A percentile compares a stretch with the other conserved stretches of the same genome.
Evolutionary conservation across 2,797 vertebrate species (phyloP).

Genomic region (Bradypodion pumilum): DNA sequence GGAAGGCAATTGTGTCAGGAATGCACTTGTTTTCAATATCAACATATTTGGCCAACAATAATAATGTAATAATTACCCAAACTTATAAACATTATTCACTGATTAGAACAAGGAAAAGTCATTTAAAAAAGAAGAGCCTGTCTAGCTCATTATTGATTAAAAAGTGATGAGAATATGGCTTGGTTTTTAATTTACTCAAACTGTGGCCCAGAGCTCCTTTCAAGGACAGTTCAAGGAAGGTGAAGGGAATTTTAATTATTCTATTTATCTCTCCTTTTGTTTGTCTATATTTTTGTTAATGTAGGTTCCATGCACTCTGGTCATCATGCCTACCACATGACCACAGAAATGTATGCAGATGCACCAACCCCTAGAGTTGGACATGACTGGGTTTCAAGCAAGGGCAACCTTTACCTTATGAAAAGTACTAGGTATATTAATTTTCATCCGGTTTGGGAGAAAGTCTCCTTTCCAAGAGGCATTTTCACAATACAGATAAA

Average conservation of each 20-base stretch:
- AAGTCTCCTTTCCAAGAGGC: no score
- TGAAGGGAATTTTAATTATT: slow-evolving; percentile 35
- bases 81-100: neutral
- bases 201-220: slow-evolving; percentile 12
- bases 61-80: neutral
- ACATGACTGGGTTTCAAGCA: no score
- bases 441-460: no score
- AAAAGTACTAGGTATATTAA: no score
- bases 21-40: neutral
- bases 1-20: neutral
- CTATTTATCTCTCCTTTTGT: slow-evolving; percentile 9
- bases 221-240: slow-evolving; percentile 21
- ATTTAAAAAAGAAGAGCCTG: slow-evolving; percentile 33
- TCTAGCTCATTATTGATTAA: slow-evolving; percentile 40
- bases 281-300: slow-evolving; percentile 1
- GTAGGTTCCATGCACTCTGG: no score
- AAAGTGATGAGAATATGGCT: neutral
- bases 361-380: no score
- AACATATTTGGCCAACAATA: slow-evolving; percentile 11
- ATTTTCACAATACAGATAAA: no score
- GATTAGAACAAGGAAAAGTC: neutral
- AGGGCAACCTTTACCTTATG: no score
- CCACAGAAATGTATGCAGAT: no score
- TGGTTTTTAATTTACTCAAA: slow-evolving; percentile 29
- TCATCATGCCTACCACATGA: no score